Evolutionary conservation across 2,113 vertebrate species (phyloP).

Genomic region (Nannospalax galili): DNA sequence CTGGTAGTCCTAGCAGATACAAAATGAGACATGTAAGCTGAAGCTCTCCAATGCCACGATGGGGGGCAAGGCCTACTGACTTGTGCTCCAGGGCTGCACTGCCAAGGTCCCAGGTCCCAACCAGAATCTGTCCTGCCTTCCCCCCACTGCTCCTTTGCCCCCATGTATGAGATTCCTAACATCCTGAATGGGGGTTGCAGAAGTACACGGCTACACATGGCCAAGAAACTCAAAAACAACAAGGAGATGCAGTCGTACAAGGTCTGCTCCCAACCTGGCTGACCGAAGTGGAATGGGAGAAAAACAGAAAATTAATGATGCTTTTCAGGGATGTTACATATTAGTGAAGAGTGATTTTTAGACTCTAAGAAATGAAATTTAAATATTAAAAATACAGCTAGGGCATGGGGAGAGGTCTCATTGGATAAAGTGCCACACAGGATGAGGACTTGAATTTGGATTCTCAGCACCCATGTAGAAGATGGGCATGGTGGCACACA

Average conservation of each 20-base stretch:
- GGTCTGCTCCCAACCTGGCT: not conserved
- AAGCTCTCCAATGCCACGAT: not conserved
- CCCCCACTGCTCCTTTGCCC: not conserved
- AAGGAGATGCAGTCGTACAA: not conserved
- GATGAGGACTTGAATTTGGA: too few species aligned
- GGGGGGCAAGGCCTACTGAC: not conserved
- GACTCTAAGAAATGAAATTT: not conserved
- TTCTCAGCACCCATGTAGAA: not conserved
- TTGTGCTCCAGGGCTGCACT: not conserved
- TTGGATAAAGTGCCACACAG: too few species aligned
- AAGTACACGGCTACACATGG: not conserved
- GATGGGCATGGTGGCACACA: not conserved
- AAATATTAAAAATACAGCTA: not conserved
- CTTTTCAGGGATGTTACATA: not conserved
- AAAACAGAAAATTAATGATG: not conserved
- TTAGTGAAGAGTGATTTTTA: not conserved
- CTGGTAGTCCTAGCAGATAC: not conserved
- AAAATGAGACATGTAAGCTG: not conserved
- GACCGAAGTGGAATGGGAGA: not conserved
- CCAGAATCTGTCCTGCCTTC: not conserved
- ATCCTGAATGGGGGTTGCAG: not conserved
- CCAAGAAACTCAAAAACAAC: not conserved
- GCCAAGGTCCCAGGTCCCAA: not conserved
- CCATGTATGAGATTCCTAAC: too few species aligned
- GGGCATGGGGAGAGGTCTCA: too few species aligned